Base-by-base conservation (phyloP, 2,113 vertebrate species). In the Rhipidura dahli region DNA sequence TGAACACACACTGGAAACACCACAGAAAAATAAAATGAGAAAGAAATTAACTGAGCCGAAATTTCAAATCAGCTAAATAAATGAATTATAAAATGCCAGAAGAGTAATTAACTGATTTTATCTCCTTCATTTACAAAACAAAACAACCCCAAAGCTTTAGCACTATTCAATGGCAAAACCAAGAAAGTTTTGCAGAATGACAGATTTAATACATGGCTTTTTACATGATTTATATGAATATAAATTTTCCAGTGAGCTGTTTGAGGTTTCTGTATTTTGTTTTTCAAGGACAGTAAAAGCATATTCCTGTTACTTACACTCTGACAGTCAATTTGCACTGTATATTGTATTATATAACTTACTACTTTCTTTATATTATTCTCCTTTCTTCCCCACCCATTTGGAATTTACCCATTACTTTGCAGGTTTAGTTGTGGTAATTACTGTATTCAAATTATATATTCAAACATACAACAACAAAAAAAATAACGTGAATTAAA, bases 1-100 rank as follows among this genome's bases (percentile, higher is more conserved):
- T 98, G 98, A 59, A 98, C 98, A 60, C 96, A 60, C 7, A 15
- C 98, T 98, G 91, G 5, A 60, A 86, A 94, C 18, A 69, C 21
- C 77, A 87, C 6, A 49, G 37, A 26, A 61, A 68, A 75, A 26
- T 22, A 56, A 13, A 33, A 54, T 5, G 6, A 81, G 40, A 51
- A 37, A 66, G 35, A 87, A 78, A 19, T 40, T 6, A n/a, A 49
- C 23, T 31, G 30, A 79, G 33, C 22, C 40, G 12, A 37, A 26
- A 69, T 26, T 33, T 27, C 17, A 30, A 31, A 61, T 14, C 24
- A 12, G 31, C 37, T 66, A 44, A 40, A 49, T 15, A 80, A 70
- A 65, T 15, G 0, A 73, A 51, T 40, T 39, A 18, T 27, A 60
- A 64, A 83, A 73, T 12, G 27, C 39, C n/a, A 57, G 18, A 31